Conservation (phyloP, 2,888 invertebrate genomes). For the Fissipunctia ypsillon region DNA sequence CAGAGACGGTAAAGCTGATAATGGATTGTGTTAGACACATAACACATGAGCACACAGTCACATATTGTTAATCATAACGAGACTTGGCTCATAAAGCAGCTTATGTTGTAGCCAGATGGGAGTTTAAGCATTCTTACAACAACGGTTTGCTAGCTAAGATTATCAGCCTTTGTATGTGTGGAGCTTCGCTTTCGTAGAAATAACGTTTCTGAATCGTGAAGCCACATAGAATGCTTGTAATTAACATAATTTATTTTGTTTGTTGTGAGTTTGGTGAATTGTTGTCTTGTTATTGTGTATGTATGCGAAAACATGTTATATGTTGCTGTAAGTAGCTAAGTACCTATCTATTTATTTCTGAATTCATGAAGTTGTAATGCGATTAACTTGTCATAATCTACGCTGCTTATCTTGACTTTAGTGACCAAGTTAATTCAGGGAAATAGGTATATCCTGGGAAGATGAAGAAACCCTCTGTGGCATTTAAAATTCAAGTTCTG, state of each 20-base stretch:
- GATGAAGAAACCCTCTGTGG: neutral
- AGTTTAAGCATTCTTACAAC: slow-evolving; percentile 30
- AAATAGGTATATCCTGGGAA: neutral
- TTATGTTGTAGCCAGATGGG: slow-evolving; percentile 42
- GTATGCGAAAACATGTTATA: slow-evolving; percentile 10
- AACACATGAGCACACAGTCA: slow-evolving; percentile 33
- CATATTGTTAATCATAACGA: slow-evolving; percentile 38
- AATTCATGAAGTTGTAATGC: neutral
- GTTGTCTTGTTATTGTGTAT: slow-evolving; percentile 29
- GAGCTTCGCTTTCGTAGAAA: slow-evolving; percentile 59
- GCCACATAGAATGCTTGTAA: slow-evolving; percentile 54
- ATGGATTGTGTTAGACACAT: slow-evolving; percentile 45
- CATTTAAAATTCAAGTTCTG: neutral
- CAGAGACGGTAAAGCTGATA: slow-evolving; percentile 40
- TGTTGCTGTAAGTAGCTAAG: neutral
- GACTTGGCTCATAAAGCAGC: slow-evolving; percentile 28
- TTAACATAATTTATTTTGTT: slow-evolving; percentile 60
- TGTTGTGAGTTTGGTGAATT: slow-evolving; percentile 32
- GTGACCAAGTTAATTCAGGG: neutral
- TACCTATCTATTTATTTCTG: neutral
- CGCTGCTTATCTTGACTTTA: neutral
- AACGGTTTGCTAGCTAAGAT: slow-evolving; percentile 29
- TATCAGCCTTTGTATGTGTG: slow-evolving; percentile 29
- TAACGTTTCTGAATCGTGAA: slow-evolving; percentile 57
- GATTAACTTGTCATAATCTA: neutral